Percentiles rank a stretch among this genome's conserved stretches.
These are phyloP conservation scores for Acrocera orbiculus DNA, from an alignment of 2,888 invertebrate species.

Conservation along the genomic window DNA sequence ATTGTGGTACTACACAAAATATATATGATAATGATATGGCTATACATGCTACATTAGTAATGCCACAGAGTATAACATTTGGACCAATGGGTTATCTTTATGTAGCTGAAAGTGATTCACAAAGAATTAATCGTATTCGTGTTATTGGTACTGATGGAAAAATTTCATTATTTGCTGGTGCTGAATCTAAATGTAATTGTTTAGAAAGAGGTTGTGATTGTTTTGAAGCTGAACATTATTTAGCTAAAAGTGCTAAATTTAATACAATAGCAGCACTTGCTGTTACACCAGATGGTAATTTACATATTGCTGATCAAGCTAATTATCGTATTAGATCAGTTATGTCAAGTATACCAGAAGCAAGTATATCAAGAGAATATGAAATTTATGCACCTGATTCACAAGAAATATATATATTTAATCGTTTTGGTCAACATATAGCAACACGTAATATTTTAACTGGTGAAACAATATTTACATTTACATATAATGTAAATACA, in stretches of 20 bases:
- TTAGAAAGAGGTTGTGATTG: slow-evolving; percentile 81
- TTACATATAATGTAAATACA: slow-evolving; percentile 91
- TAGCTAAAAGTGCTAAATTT: slow-evolving; percentile 86
- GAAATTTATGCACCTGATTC: slow-evolving; percentile 90
- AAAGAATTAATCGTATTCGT: slow-evolving; percentile 78
- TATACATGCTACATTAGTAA: slow-evolving; percentile 75
- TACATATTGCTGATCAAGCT: slow-evolving; percentile 91
- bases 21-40: slow-evolving; percentile 74
- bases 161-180: slow-evolving; percentile 84
- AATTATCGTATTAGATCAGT: slow-evolving; percentile 76
- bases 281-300: slow-evolving; percentile 83
- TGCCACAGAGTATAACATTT: slow-evolving; percentile 89
- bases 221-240: slow-evolving; percentile 76
- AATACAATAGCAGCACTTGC: slow-evolving; percentile 85
- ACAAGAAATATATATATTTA: slow-evolving; percentile 87
- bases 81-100: slow-evolving; percentile 82
- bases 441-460: slow-evolving; percentile 90
- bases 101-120: slow-evolving; percentile 91
- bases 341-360: slow-evolving; percentile 76
- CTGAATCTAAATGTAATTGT: slow-evolving; percentile 86
- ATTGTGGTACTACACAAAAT: slow-evolving; percentile 70
- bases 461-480: slow-evolving; percentile 80
- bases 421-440: slow-evolving; percentile 87
- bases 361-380: slow-evolving; percentile 68
- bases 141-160: slow-evolving; percentile 87